These are phyloP conservation scores for Plestiodon gilberti DNA, from an alignment of 2,113 vertebrate genomes.

Conservation along the genomic window DNA sequence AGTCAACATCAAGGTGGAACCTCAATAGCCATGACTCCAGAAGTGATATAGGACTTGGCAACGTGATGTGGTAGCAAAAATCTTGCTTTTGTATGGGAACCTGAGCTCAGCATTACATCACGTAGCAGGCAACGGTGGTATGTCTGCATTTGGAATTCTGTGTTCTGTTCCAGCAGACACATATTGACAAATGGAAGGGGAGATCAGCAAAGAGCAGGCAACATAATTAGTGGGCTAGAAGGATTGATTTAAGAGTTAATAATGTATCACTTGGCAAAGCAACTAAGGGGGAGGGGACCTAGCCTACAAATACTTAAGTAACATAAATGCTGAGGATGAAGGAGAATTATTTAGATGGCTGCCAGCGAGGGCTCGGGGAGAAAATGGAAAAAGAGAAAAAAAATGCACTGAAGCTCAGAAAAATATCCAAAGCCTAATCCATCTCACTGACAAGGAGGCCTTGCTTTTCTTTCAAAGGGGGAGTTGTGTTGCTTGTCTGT, in stretches of 20 bases:
- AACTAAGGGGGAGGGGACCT: conserved; percentile 14
- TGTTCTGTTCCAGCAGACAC: conserved; percentile 3
- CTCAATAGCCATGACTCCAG: neutral
- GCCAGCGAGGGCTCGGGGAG: conserved; percentile 6
- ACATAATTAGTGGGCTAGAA: conserved; percentile 36
- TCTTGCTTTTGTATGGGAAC: neutral
- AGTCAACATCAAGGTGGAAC: neutral
- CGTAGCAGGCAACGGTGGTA: neutral
- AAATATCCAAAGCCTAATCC: conserved; percentile 19
- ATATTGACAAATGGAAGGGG: conserved; percentile 31
- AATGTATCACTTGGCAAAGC: conserved; percentile 29
- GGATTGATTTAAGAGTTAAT: conserved; percentile 44
- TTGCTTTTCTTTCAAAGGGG: neutral
- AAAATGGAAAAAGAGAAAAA: conserved; percentile 27
- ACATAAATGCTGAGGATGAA: conserved; percentile 37
- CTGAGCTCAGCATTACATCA: neutral
- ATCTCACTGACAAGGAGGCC: conserved; percentile 24
- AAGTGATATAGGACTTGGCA: neutral
- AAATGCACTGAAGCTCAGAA: conserved; percentile 13
- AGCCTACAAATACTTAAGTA: conserved; percentile 35
- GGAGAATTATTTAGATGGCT: conserved; percentile 36
- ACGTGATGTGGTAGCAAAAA: neutral
- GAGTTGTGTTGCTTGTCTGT: neutral
- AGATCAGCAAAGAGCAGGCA: conserved; percentile 26
- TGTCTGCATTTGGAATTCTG: conserved; percentile 26